Evolutionary conservation across 1,140 invertebrate genomes (phyloP).

Genomic region (Papilio polytes): DNA sequence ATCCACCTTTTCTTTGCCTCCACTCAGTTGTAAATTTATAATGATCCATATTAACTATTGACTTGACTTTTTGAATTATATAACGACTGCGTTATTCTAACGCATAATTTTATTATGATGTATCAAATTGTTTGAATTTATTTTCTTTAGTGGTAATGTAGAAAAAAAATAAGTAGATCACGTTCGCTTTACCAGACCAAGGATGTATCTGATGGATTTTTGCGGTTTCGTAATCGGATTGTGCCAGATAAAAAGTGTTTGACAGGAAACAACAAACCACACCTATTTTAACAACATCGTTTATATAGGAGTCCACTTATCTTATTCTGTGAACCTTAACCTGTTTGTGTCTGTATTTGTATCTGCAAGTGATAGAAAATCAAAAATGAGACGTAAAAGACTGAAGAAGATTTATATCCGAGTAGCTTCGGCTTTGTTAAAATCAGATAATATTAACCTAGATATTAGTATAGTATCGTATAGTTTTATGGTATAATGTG

Average conservation of each 20-base stretch:
- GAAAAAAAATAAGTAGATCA: background rate
- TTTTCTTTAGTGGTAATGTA: no score
- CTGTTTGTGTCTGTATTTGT: background rate
- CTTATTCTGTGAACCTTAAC: background rate
- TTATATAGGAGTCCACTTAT: background rate
- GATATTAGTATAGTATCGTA: no score
- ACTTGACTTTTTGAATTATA: background rate
- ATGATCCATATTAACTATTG: constrained; percentile 14
- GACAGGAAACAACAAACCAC: background rate
- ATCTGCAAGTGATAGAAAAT: no score
- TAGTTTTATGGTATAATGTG: constrained; percentile 16
- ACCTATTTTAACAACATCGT: background rate
- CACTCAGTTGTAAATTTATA: constrained; percentile 25
- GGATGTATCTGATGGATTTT: constrained; percentile 8
- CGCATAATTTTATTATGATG: no score
- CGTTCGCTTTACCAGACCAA: background rate
- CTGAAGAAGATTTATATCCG: no score
- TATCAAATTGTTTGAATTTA: no score
- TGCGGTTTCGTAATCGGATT: constrained; percentile 8
- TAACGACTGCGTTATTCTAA: background rate
- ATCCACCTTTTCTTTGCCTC: constrained; percentile 8
- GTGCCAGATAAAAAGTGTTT: background rate
- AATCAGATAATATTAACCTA: no score
- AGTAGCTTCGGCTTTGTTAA: no score
- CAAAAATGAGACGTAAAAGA: no score